Percentiles rank a stretch among this genome's conserved stretches.
Evolutionary conservation across 2,888 invertebrate species (phyloP).

Genomic region (Lottia scabra): DNA sequence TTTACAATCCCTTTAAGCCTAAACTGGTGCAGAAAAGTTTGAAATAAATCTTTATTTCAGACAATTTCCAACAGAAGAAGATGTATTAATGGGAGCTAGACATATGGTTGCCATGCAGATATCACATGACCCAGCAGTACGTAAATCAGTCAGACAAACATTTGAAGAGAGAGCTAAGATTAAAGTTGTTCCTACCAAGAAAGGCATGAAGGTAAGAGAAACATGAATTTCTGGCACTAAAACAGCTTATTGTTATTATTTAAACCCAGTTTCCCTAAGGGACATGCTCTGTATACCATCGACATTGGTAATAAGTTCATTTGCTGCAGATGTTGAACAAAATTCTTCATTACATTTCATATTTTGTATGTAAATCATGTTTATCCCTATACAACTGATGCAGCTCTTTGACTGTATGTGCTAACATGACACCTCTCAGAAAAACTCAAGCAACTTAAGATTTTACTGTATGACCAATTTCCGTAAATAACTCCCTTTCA

Average conservation of each 20-base stretch:
- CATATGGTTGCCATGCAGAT: slow-evolving; percentile 96
- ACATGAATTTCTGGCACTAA: no score
- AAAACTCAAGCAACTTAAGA: not conserved
- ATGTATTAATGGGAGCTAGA: slow-evolving; percentile 89
- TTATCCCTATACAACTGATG: no score
- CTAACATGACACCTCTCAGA: not conserved
- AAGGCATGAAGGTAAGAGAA: slow-evolving; percentile 79
- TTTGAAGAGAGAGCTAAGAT: slow-evolving; percentile 90
- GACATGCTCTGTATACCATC: no score
- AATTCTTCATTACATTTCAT: no score
- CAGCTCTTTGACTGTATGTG: not conserved
- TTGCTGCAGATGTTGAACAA: no score
- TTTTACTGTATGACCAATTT: not conserved
- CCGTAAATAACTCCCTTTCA: not conserved
- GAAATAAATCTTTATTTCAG: slow-evolving; percentile 54
- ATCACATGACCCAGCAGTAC: slow-evolving; percentile 89
- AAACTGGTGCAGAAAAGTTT: no score
- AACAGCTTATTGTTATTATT: no score
- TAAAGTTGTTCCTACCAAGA: slow-evolving; percentile 85
- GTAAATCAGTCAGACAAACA: slow-evolving; percentile 84
- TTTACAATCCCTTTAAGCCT: no score
- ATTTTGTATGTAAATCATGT: no score
- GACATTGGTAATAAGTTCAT: no score
- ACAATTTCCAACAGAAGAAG: slow-evolving; percentile 80
- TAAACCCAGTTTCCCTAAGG: no score